phyloP scores from a whole-genome alignment of 1,140 invertebrate genomes.

The Medauroidea extradentata region DNA sequence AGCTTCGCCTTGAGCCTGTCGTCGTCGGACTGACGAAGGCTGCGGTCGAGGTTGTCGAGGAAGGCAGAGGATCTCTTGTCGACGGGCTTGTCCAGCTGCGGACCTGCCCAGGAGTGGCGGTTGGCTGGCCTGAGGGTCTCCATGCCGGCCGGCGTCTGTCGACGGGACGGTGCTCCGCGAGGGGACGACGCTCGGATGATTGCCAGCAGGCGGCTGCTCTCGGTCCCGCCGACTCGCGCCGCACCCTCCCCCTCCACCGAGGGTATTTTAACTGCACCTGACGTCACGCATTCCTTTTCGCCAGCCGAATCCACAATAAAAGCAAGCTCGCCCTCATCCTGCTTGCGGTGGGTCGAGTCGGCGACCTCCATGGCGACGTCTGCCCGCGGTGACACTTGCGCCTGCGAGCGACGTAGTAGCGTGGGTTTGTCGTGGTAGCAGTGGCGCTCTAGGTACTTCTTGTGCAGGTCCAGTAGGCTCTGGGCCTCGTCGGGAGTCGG shows the following conservation, averaged over 20 bases:
- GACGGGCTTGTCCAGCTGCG: constrained; percentile 31
- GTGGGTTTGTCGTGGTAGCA: constrained; percentile 48
- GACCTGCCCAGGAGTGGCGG: background rate
- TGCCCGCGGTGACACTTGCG: no score
- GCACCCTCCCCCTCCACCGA: constrained; percentile 16
- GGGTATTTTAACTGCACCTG: constrained; percentile 29
- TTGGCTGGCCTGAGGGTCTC: background rate
- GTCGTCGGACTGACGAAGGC: constrained; percentile 20
- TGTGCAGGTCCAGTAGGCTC: constrained; percentile 60
- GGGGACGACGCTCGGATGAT: constrained; percentile 44
- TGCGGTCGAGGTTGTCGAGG: constrained; percentile 9
- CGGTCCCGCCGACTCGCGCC: constrained; percentile 22
- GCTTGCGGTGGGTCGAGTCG: constrained; percentile 32
- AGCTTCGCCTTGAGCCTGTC: constrained; percentile 43
- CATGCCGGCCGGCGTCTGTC: constrained; percentile 12
- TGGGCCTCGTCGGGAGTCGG: constrained; percentile 47
- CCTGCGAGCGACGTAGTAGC: background rate
- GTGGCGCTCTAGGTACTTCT: constrained; percentile 59
- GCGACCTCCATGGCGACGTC: constrained; percentile 34
- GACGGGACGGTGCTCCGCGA: constrained; percentile 1
- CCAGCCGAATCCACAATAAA: no score
- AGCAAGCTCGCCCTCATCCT: background rate
- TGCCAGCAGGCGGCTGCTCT: constrained; percentile 45
- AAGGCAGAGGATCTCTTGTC: constrained; percentile 9
- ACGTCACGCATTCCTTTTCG: background rate